Evolutionary conservation across 2,113 vertebrate species (phyloP).

Genomic region (Lepidothrix coronata): DNA sequence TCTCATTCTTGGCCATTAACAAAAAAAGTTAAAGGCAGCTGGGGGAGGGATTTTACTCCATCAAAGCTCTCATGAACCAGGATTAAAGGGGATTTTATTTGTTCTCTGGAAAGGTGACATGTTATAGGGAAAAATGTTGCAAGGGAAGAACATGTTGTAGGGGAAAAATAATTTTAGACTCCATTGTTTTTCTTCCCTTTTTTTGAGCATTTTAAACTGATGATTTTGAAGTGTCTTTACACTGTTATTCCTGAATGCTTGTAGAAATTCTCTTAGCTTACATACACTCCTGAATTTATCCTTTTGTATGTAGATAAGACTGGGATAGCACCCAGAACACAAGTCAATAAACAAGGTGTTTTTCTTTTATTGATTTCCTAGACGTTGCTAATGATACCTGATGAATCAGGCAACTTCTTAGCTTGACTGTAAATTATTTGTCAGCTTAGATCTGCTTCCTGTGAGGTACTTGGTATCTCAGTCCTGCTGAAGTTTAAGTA

Average conservation of each 20-base stretch:
- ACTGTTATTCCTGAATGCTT: neutral
- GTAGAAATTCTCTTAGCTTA: neutral
- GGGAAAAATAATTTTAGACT: neutral
- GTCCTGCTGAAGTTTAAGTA: neutral
- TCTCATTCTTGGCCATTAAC: neutral
- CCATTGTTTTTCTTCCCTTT: rapidly evolving
- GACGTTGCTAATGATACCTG: neutral
- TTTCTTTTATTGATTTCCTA: neutral
- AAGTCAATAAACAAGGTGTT: neutral
- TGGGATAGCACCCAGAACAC: neutral
- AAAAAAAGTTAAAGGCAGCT: neutral
- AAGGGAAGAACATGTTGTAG: neutral
- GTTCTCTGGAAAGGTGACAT: neutral
- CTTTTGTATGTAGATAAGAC: neutral
- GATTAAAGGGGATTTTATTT: neutral
- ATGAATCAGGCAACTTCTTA: neutral
- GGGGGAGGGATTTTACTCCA: neutral
- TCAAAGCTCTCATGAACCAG: neutral
- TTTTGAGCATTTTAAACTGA: neutral
- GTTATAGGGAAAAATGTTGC: neutral
- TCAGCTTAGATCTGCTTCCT: neutral
- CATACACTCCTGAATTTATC: neutral
- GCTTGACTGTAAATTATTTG: neutral
- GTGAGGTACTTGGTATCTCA: neutral
- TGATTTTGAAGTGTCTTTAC: neutral